These are phyloP conservation scores for Eupleurogrammus muticus DNA, from an alignment of 2,797 vertebrate species.

Conservation along the genomic window DNA sequence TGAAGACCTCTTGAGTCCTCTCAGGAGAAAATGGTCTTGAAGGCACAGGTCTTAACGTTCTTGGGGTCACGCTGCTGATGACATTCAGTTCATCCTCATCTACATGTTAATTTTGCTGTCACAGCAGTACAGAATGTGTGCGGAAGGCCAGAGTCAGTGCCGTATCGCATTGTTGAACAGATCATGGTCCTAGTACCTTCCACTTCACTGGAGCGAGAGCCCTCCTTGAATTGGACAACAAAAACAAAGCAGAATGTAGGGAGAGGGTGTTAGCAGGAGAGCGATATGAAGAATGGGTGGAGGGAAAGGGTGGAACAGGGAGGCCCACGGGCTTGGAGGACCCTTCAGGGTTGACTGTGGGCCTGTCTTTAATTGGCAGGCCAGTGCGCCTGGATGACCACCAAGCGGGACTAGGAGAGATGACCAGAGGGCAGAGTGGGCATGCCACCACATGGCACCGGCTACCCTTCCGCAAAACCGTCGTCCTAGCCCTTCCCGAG, in stretches of 20 bases:
- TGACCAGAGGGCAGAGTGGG: slow-evolving; percentile 76
- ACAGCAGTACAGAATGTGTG: slow-evolving; percentile 18
- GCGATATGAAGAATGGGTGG: slow-evolving; percentile 38
- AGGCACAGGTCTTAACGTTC: slow-evolving; percentile 28
- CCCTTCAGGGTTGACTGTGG: slow-evolving; percentile 77
- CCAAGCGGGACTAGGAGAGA: slow-evolving; percentile 75
- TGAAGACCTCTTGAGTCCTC: slow-evolving; percentile 16
- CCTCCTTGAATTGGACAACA: slow-evolving; percentile 49
- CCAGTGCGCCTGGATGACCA: slow-evolving; percentile 79
- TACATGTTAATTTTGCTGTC: slow-evolving; percentile 48
- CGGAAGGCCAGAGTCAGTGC: slow-evolving; percentile 41
- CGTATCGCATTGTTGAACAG: slow-evolving; percentile 29
- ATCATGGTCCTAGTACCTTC: slow-evolving; percentile 21
- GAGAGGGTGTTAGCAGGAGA: slow-evolving; percentile 61
- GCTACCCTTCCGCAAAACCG: slow-evolving; percentile 55
- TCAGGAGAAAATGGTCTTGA: slow-evolving; percentile 29
- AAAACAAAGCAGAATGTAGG: slow-evolving; percentile 61
- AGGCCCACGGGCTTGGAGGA: slow-evolving; percentile 54
- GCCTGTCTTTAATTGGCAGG: slow-evolving; percentile 85
- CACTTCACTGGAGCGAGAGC: slow-evolving; percentile 22
- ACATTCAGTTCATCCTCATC: slow-evolving; percentile 44
- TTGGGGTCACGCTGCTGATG: slow-evolving; percentile 19
- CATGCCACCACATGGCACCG: slow-evolving; percentile 79
- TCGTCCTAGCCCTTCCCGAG: slow-evolving; percentile 63
- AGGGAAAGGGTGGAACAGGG: slow-evolving; percentile 40